phyloP scores from a whole-genome alignment of 2,113 vertebrate genomes.

The Pelvicachromis taeniatus region DNA sequence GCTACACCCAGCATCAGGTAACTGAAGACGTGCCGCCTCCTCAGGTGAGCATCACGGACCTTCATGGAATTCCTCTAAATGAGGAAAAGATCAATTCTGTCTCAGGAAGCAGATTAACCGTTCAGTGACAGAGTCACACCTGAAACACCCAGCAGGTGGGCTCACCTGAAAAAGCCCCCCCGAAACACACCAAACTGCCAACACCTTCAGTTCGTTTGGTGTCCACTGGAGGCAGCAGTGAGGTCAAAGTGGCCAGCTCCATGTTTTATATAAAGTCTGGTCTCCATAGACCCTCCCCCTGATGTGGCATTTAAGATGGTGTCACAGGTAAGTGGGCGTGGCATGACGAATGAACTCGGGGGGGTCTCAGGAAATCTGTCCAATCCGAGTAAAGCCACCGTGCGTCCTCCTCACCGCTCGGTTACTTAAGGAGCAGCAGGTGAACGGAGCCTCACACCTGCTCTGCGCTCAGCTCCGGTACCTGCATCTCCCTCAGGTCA shows the following conservation, averaged over 20 bases:
- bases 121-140: not conserved
- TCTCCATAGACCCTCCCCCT: not conserved
- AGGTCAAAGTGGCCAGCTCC: not conserved
- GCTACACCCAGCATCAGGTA: fast-evolving
- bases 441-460: not conserved
- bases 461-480: not conserved
- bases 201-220: not conserved
- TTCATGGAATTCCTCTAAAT: not conserved
- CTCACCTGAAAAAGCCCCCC: not conserved
- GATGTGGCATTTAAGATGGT: not conserved
- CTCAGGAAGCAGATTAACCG: not conserved
- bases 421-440: not conserved
- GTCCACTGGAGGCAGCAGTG: not conserved
- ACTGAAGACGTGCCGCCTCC: not conserved
- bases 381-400: not conserved
- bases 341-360: not conserved
- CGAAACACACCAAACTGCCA: not conserved
- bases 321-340: not conserved
- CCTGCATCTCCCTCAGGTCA: not conserved
- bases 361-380: not conserved
- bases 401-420: not conserved
- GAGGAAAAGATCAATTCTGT: not conserved
- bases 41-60: not conserved
- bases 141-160: not conserved
- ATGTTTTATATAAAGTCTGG: not conserved